Conservation (phyloP, 2,113 vertebrate species). For the Ciconia stormi region DNA sequence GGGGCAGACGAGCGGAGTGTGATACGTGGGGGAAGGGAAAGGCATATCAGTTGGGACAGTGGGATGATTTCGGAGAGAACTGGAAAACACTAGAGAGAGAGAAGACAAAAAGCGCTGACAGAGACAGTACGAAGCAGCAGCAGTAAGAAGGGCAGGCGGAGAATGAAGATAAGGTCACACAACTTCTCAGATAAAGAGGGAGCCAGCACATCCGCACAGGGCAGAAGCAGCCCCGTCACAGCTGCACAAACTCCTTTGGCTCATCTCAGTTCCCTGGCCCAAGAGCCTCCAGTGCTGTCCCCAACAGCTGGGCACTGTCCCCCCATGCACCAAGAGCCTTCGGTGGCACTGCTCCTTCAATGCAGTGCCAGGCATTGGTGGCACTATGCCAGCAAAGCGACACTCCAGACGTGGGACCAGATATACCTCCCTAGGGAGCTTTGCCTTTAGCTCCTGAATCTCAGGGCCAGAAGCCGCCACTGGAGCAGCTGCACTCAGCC, state of each 20-base stretch:
- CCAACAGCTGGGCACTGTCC: too few species aligned
- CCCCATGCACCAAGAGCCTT: neutral
- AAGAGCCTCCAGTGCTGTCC: neutral
- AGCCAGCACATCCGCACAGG: neutral
- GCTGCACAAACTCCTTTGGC: neutral
- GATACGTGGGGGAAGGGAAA: neutral
- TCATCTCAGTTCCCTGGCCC: neutral
- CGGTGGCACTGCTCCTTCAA: neutral
- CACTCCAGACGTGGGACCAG: neutral
- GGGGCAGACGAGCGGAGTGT: neutral
- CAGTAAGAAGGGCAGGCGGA: neutral
- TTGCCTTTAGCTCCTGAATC: neutral
- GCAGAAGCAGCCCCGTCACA: neutral
- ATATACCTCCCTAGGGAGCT: neutral
- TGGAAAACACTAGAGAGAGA: neutral
- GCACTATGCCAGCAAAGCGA: neutral
- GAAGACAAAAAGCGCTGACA: neutral
- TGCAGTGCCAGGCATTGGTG: neutral
- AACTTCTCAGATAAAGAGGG: neutral
- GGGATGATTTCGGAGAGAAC: neutral
- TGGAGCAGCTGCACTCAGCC: neutral
- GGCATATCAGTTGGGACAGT: neutral
- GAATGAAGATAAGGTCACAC: neutral
- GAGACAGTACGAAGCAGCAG: neutral
- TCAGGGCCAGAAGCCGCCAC: neutral